These are phyloP conservation scores for Anarhynchus alexandrinus DNA, from an alignment of 2,113 vertebrate species.

Conservation along the genomic window DNA sequence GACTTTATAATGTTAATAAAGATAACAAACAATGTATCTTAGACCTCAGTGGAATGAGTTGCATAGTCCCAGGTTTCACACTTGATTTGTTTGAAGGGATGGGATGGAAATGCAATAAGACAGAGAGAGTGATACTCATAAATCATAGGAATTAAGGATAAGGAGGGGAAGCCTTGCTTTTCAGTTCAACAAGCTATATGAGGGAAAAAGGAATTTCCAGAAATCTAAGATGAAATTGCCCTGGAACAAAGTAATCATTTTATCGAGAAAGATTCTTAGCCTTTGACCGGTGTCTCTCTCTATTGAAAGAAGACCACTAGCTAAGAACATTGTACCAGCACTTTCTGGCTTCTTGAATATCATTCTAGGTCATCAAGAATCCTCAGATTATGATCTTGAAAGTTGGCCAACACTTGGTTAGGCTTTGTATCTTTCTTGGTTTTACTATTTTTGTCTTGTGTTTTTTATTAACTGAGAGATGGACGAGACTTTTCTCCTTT, in stretches of 20 bases:
- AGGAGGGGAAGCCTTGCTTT: neutral
- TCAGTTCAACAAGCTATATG: neutral
- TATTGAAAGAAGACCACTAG: neutral
- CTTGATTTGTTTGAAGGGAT: neutral
- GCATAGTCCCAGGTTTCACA: neutral
- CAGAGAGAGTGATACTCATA: neutral
- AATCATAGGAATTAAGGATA: slow-evolving; percentile 1
- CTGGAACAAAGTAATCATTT: neutral
- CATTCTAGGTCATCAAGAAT: neutral
- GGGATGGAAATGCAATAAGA: neutral
- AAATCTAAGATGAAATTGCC: neutral
- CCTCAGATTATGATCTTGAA: neutral
- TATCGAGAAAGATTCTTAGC: neutral
- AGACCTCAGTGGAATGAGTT: neutral
- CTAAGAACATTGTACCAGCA: neutral
- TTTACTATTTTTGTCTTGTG: neutral
- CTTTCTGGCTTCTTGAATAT: neutral
- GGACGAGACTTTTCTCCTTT: neutral
- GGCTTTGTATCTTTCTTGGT: neutral
- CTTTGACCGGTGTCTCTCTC: neutral
- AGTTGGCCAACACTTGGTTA: neutral
- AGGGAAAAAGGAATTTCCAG: neutral
- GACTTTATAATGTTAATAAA: neutral
- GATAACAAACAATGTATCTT: neutral
- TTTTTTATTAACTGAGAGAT: neutral